phyloP scores from a whole-genome alignment of 2,888 invertebrate species.

The Melieria omissa region DNA sequence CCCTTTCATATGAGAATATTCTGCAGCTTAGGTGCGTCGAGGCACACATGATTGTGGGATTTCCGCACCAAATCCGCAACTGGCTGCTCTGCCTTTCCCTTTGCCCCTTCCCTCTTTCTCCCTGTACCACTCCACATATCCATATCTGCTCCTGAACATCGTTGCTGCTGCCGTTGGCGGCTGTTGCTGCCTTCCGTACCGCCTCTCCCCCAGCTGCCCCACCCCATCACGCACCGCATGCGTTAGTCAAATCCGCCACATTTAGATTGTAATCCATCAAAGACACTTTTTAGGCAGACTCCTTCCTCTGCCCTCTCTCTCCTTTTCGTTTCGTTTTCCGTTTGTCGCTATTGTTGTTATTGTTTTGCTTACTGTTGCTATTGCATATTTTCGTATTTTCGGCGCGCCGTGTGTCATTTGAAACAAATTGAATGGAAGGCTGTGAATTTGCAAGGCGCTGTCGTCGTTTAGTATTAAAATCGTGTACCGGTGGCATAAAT shows the following conservation, averaged over 20 bases:
- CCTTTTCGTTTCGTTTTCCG: not conserved
- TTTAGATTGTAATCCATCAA: constrained; percentile 14
- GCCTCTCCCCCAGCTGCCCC: no score
- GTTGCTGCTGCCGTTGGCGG: no score
- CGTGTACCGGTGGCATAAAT: no score
- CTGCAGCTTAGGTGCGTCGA: not conserved
- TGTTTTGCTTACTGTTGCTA: no score
- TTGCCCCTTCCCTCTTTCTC: no score
- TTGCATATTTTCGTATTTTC: not conserved
- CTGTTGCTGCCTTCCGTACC: not conserved
- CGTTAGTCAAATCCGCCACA: not conserved
- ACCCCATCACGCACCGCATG: not conserved
- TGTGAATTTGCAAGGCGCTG: not conserved
- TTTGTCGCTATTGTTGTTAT: not conserved
- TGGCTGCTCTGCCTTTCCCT: not conserved
- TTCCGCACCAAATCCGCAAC: constrained; percentile 13
- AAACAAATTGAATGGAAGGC: constrained; percentile 1
- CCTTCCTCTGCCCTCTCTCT: not conserved
- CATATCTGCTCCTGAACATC: no score
- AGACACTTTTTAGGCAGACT: constrained; percentile 1
- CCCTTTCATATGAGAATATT: not conserved
- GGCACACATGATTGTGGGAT: constrained; percentile 5
- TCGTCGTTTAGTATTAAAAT: not conserved
- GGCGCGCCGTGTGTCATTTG: not conserved
- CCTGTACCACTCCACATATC: no score